These are phyloP conservation scores for Heliothis virescens DNA, from an alignment of 1,140 invertebrate species.

Conservation along the genomic window DNA sequence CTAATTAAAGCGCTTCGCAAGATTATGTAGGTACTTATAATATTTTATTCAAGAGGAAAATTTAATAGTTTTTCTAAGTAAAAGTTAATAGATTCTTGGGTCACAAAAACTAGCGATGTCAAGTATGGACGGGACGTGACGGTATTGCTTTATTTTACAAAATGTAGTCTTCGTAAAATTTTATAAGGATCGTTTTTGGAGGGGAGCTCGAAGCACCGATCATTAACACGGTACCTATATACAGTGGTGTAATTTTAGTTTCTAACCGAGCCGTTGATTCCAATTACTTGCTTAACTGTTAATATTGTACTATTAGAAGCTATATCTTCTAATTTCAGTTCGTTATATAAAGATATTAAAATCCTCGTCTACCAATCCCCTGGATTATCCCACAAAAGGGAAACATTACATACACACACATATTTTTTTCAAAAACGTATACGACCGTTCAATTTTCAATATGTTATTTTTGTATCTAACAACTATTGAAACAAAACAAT, in stretches of 20 bases:
- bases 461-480: constrained; percentile 19
- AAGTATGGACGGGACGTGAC: constrained; percentile 46
- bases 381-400: background rate
- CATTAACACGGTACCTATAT: constrained; percentile 68
- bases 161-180: constrained; percentile 77
- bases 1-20: too few relatives aligned
- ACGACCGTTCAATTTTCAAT: constrained; percentile 1
- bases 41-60: too few relatives aligned
- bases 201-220: constrained; percentile 56
- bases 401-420: background rate
- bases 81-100: constrained; percentile 34
- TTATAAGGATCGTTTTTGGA: constrained; percentile 66
- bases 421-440: background rate
- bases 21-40: too few relatives aligned
- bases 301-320: constrained; percentile 51
- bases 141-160: constrained; percentile 73
- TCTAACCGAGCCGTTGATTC: constrained; percentile 61
- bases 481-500: constrained; percentile 38
- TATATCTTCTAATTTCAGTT: constrained; percentile 43
- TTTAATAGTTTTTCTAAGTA: constrained; percentile 2
- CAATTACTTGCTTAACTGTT: constrained; percentile 61
- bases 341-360: constrained; percentile 27
- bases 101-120: constrained; percentile 35
- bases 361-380: constrained; percentile 3
- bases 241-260: constrained; percentile 45